phyloP scores from a whole-genome alignment of 2,797 vertebrate genomes.

The Coilia nasus region DNA sequence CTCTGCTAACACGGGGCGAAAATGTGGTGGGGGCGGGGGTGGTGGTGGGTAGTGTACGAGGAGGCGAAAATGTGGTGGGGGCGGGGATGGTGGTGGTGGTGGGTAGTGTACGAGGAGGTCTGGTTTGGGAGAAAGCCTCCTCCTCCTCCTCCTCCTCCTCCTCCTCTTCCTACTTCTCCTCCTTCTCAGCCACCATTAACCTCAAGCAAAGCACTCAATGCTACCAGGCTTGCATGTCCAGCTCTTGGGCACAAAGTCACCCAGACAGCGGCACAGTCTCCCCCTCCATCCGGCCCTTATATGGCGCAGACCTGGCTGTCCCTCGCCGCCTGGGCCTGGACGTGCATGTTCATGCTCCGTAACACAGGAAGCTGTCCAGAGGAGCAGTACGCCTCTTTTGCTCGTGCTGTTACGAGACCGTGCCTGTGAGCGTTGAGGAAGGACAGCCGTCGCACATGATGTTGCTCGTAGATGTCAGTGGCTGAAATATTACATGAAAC shows the following conservation, averaged over 20 bases:
- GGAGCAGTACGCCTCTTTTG: no score
- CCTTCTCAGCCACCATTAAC: not conserved
- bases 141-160: no score
- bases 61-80: not conserved
- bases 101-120: not conserved
- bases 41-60: not conserved
- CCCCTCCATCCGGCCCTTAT: not conserved
- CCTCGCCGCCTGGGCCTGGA: no score
- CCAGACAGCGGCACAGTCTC: not conserved
- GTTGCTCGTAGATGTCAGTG: not conserved
- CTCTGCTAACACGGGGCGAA: not conserved
- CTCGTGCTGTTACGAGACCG: no score
- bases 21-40: not conserved
- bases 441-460: not conserved
- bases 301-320: not conserved
- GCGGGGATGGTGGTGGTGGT: not conserved
- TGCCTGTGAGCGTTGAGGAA: not conserved
- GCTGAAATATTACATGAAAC: not conserved
- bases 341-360: no score
- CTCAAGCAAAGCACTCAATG: not conserved
- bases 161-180: not conserved
- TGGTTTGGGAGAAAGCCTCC: not conserved
- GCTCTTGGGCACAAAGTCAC: not conserved
- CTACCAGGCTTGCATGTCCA: conserved; percentile 9
- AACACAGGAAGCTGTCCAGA: no score